These are phyloP conservation scores for Alviniconcha strummeri DNA, from an alignment of 2,888 invertebrate genomes.

Conservation along the genomic window DNA sequence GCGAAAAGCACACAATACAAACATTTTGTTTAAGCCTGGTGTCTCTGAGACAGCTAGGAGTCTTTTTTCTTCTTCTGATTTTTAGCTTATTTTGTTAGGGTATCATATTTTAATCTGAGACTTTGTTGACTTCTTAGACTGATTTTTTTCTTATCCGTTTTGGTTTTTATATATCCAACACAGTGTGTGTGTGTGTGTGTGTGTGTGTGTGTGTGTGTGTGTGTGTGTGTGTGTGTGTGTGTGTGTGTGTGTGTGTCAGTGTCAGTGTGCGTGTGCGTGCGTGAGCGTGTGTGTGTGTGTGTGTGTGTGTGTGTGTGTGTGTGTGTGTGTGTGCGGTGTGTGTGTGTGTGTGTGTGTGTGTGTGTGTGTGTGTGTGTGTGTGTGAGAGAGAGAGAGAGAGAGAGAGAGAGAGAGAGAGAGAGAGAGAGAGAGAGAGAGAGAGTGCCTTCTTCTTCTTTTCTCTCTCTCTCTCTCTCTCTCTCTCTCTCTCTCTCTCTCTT, in stretches of 20 bases:
- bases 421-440: no score
- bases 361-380: not conserved
- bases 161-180: no score
- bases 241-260: not conserved
- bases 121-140: no score
- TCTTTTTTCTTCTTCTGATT: no score
- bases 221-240: not conserved
- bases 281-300: not conserved
- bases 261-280: not conserved
- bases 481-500: constrained; percentile 1
- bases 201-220: not conserved
- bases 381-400: not conserved
- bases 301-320: not conserved
- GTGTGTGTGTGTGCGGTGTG: not conserved
- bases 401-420: no score
- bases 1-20: no score
- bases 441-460: not conserved
- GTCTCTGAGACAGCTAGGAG: no score
- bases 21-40: no score
- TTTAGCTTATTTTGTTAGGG: no score
- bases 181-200: no score
- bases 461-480: constrained; percentile 6
- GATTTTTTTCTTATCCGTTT: no score
- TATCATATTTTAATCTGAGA: no score
- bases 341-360: not conserved